phyloP scores from a whole-genome alignment of 2,797 vertebrate genomes.

The Cynodonichthys magdalenae region DNA sequence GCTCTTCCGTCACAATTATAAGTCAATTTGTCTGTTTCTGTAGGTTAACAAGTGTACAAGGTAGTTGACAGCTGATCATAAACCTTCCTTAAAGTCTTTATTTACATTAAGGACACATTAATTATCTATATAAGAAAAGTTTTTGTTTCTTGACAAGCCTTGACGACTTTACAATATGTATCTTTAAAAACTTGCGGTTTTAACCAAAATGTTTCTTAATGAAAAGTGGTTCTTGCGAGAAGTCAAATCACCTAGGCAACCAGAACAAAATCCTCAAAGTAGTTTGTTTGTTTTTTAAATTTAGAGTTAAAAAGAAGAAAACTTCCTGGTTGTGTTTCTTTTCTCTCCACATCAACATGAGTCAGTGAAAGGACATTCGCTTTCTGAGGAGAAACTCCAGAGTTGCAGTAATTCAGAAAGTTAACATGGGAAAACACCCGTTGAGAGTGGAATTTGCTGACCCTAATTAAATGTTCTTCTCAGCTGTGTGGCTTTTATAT shows the following conservation, averaged over 20 bases:
- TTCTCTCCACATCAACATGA: neutral
- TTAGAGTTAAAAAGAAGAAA: neutral
- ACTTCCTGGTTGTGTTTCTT: neutral
- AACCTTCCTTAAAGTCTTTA: no score
- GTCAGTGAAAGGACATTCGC: neutral
- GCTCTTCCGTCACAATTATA: no score
- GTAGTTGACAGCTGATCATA: no score
- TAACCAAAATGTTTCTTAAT: constrained; percentile 3
- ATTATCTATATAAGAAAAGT: no score
- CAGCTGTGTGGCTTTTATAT: neutral
- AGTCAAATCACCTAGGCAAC: neutral
- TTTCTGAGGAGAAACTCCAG: constrained; percentile 25
- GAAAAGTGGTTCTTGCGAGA: neutral
- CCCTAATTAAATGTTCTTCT: constrained; percentile 17
- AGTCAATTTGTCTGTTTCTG: no score
- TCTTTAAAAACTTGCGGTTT: neutral
- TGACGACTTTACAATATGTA: neutral
- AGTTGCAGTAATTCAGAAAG: constrained; percentile 29
- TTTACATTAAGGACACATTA: no score
- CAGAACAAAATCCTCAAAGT: no score
- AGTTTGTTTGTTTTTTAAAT: no score
- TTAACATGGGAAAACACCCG: constrained; percentile 44
- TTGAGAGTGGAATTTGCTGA: constrained; percentile 19
- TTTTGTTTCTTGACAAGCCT: no score
- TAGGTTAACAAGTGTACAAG: no score